A percentile compares a stretch with the other conserved stretches of the same genome.
phyloP scores from a whole-genome alignment of 2,113 vertebrate genomes.

The Sminthopsis crassicaudata region DNA sequence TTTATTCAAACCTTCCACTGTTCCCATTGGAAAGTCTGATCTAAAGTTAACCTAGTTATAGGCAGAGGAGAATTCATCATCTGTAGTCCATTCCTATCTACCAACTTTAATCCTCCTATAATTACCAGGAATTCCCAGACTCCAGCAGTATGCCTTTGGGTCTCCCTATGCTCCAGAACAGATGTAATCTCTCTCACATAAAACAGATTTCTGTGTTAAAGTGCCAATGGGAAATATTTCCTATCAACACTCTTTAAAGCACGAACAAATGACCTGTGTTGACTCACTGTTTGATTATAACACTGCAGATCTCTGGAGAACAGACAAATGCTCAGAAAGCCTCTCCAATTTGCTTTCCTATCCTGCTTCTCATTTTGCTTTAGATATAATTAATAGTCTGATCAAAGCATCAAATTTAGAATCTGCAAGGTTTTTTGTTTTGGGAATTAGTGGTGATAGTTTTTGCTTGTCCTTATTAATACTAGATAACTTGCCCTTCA shows the following conservation, averaged over 20 bases:
- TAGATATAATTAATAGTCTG: not conserved
- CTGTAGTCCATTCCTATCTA: not conserved
- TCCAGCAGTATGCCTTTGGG: not conserved
- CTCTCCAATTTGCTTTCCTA: not conserved
- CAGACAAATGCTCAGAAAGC: not conserved
- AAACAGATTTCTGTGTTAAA: not conserved
- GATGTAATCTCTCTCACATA: not conserved
- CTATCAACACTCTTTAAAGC: not conserved
- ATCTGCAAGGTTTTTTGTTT: not conserved
- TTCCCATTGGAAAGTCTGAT: not conserved
- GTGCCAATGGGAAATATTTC: not conserved
- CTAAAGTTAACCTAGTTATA: not conserved
- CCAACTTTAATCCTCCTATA: not conserved
- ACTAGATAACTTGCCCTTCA: not conserved
- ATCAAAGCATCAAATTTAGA: not conserved
- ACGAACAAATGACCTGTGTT: not conserved
- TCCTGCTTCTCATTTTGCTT: not conserved
- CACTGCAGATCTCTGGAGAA: not conserved
- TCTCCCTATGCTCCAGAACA: not conserved
- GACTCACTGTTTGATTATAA: not conserved
- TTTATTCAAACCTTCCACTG: not conserved
- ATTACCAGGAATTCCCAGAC: not conserved
- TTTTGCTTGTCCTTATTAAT: not conserved
- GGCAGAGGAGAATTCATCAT: not conserved
- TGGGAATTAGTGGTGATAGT: not conserved